phyloP scores from a whole-genome alignment of 2,888 invertebrate species.

The Drosophila paramelanica region DNA sequence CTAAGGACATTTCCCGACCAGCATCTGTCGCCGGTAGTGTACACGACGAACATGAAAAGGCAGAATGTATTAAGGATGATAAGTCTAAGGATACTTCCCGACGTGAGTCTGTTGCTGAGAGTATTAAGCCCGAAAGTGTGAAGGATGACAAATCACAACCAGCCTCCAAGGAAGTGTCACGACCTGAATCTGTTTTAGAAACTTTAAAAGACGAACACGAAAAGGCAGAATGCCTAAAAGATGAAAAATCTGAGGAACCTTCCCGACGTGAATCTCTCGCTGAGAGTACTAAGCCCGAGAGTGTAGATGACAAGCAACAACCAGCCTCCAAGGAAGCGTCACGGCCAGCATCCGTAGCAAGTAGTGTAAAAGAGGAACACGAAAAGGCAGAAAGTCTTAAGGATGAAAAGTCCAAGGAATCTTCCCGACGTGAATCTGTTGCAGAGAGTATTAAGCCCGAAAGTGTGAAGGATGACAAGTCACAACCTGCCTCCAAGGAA shows the following conservation, averaged over 20 bases:
- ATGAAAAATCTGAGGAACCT: slow-evolving; percentile 34
- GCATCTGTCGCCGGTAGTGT: slow-evolving; percentile 28
- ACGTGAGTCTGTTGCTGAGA: no score
- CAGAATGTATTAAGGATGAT: slow-evolving; percentile 12
- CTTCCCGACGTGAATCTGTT: slow-evolving; percentile 44
- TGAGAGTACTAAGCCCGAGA: slow-evolving; percentile 14
- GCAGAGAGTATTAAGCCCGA: not conserved
- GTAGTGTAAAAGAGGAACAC: no score
- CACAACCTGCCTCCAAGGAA: slow-evolving; percentile 31
- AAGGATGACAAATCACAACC: no score
- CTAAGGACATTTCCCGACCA: slow-evolving; percentile 68
- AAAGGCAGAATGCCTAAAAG: slow-evolving; percentile 19
- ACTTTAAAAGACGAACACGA: slow-evolving; percentile 25
- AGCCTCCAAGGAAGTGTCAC: no score
- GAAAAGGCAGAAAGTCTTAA: slow-evolving; percentile 5
- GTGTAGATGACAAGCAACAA: no score
- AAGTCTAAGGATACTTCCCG: not conserved
- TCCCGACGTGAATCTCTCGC: slow-evolving; percentile 40
- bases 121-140: no score
- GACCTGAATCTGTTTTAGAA: slow-evolving; percentile 15
- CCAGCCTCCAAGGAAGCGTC: slow-evolving; percentile 15
- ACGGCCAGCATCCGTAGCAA: slow-evolving; percentile 25
- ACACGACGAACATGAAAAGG: not conserved
- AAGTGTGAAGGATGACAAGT: slow-evolving; percentile 22
- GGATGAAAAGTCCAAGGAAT: slow-evolving; percentile 3